These are phyloP conservation scores for Pampus argenteus DNA, from an alignment of 2,797 vertebrate genomes.

Conservation along the genomic window DNA sequence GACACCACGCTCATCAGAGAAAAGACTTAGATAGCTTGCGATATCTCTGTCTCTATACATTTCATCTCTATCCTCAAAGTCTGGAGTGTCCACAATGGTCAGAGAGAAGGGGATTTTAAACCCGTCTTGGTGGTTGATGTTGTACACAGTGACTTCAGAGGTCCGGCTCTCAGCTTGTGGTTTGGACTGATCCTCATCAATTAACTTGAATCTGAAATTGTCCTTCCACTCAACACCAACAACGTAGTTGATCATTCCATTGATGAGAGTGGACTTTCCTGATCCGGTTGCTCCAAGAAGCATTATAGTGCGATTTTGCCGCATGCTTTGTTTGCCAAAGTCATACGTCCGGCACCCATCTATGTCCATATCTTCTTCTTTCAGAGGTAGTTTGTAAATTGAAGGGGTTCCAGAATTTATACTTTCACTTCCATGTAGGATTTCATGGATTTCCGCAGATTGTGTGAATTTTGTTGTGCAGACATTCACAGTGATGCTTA, in stretches of 20 bases:
- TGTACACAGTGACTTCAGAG: constrained; percentile 47
- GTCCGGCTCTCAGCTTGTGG: constrained; percentile 59
- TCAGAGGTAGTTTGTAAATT: no score
- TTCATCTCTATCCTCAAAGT: constrained; percentile 24
- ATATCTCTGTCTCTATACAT: background rate
- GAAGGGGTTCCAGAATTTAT: no score
- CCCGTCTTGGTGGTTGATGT: constrained; percentile 42
- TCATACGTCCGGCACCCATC: no score
- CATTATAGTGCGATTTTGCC: no score
- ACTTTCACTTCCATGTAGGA: no score
- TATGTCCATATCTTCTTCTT: no score
- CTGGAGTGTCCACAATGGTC: constrained; percentile 65
- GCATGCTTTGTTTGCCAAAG: no score
- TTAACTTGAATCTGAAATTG: constrained; percentile 39
- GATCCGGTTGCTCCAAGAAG: background rate
- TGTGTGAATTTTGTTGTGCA: no score
- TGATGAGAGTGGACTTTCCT: constrained; percentile 53
- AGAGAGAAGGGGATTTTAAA: constrained; percentile 57
- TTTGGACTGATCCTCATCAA: constrained; percentile 42
- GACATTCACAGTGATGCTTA: constrained; percentile 16
- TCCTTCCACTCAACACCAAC: constrained; percentile 66
- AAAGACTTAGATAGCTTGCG: constrained; percentile 11
- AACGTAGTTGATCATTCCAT: constrained; percentile 70
- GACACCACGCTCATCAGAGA: background rate
- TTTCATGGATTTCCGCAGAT: no score